Base-by-base conservation (phyloP, 2,888 invertebrate species). In the Drosophila eohydei region DNA sequence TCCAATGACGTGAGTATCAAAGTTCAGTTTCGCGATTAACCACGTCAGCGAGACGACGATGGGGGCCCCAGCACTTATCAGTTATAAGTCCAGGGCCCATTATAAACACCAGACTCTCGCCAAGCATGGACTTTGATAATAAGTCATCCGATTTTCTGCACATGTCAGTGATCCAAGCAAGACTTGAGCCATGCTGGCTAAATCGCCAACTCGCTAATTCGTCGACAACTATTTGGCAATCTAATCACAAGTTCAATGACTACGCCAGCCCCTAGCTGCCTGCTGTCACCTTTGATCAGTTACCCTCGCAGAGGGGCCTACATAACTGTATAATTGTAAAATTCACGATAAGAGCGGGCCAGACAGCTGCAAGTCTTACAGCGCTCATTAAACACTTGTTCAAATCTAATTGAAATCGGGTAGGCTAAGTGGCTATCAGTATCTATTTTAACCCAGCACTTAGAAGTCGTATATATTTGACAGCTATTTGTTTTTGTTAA, bases 1-100 rank as follows among this genome's bases (percentile, higher is more conserved):
- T 94, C 94, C 0, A 95, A 94, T 81, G 95, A 95, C 94, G 96
- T 96, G 83, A 94, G 94, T 93, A 75, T 58, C 54, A 81, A 85
- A 77, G 78, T 70, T 56, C 72, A 26, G 7, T 32, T 40, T 4
- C n/a, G 26, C 40, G 78, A 78, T 66, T 71, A 67, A 71, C 77
- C 77, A 77, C 76, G 80, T 77, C 76, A 75, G 59, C 62, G 30
- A 50, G n/a, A 63, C 71, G 54, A 63, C 72, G 58, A 51, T 71
- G 73, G 81, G 77, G 63, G 71, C 66, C 36, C 66, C 78, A 16
- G 32, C 36, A 46, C 80, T 73, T 87, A 89, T 83, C 89, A 86
- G 52, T 73, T 87, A 89, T 83, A 88, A 86, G 52, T 5, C 52
- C 52, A 52, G 21, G 75, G 34, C 66, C 44, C 16, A 32, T 16